Percentiles rank a stretch among this genome's conserved stretches.
Evolutionary conservation across 2,113 vertebrate species (phyloP).

Genomic region (Sphaerodactylus townsendi): DNA sequence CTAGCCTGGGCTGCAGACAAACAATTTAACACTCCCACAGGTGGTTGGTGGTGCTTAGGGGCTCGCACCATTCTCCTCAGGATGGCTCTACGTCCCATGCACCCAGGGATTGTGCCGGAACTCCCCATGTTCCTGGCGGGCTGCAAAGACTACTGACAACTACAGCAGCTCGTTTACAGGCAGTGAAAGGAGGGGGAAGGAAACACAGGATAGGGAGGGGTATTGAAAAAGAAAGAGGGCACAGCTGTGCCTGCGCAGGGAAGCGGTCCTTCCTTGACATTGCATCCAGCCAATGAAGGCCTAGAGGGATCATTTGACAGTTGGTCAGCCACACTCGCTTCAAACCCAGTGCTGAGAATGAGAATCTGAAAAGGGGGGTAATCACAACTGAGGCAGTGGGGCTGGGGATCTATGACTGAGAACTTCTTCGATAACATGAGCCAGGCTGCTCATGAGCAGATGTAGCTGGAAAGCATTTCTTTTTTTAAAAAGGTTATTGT

Average conservation of each 20-base stretch:
- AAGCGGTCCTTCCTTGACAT: conserved; percentile 8
- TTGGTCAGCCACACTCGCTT: background rate
- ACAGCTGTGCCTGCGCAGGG: conserved; percentile 47
- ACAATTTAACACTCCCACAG: background rate
- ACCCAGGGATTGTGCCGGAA: conserved; percentile 7
- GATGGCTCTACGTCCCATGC: background rate
- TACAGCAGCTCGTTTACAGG: conserved; percentile 32
- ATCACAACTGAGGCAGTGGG: too few relatives aligned
- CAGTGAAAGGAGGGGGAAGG: conserved; percentile 27
- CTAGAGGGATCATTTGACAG: background rate
- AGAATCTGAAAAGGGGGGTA: background rate
- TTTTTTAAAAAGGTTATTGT: too few relatives aligned
- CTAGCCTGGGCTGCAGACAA: background rate
- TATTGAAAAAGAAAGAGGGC: background rate
- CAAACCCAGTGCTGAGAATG: too few relatives aligned
- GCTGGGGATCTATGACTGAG: too few relatives aligned
- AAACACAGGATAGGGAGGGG: conserved; percentile 14
- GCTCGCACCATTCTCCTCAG: background rate
- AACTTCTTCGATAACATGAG: too few relatives aligned
- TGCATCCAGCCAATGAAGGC: conserved; percentile 14
- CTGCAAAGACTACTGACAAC: conserved; percentile 44
- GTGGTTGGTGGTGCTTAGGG: background rate
- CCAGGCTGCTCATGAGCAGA: too few relatives aligned
- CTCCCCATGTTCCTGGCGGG: conserved; percentile 15
- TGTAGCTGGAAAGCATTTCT: background rate